These are phyloP conservation scores for Catotricha subobsoleta DNA, from an alignment of 2,888 invertebrate species.

Conservation along the genomic window DNA sequence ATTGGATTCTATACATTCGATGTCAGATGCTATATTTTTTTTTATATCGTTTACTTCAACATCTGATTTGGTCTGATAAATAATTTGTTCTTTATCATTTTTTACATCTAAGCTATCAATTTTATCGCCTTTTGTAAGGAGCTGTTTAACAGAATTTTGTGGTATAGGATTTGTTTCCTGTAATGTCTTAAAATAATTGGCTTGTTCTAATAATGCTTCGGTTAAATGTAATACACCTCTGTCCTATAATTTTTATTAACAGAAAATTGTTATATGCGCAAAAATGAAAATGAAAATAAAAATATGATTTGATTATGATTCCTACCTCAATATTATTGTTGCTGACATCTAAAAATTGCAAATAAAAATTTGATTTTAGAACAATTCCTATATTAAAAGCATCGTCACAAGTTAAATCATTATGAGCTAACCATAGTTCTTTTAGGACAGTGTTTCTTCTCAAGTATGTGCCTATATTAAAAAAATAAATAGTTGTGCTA, in stretches of 20 bases:
- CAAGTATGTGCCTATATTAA: constrained; percentile 49
- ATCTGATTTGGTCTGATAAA: neutral
- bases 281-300: neutral
- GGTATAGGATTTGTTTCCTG: constrained; percentile 8
- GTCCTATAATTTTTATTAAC: constrained; percentile 34
- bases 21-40: neutral
- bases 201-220: constrained; percentile 54
- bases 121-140: neutral
- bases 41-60: neutral
- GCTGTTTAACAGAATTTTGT: neutral
- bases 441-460: constrained; percentile 57
- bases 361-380: constrained; percentile 50
- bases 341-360: constrained; percentile 68
- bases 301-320: constrained; percentile 6
- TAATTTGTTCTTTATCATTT: constrained; percentile 1
- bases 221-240: constrained; percentile 52
- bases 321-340: constrained; percentile 40
- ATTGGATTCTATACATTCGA: neutral
- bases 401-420: constrained; percentile 52
- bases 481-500: constrained; percentile 2
- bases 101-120: neutral
- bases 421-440: constrained; percentile 71
- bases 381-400: constrained; percentile 60
- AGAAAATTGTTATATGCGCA: neutral
- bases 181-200: constrained; percentile 24